A percentile compares a stretch with the other conserved stretches of the same genome.
Evolutionary conservation across 2,888 invertebrate genomes (phyloP).

Genomic region (Liposcelis brunnea): DNA sequence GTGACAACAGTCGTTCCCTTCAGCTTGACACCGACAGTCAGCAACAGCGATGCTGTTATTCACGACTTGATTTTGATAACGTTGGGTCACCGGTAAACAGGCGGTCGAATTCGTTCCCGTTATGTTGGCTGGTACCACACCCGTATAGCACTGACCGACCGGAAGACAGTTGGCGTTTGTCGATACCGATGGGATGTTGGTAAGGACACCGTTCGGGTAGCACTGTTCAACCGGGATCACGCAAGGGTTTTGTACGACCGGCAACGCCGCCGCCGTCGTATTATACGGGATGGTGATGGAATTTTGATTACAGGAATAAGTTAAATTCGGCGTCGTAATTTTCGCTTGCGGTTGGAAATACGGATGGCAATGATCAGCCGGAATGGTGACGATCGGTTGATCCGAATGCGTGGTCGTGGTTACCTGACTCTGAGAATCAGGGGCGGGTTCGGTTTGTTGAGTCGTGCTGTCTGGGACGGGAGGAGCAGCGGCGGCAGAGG

Average conservation of each 20-base stretch:
- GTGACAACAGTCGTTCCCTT: slow-evolving; percentile 12
- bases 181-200: neutral
- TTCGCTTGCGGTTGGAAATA: neutral
- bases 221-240: slow-evolving; percentile 8
- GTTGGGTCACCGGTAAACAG: neutral
- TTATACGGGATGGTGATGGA: slow-evolving; percentile 1
- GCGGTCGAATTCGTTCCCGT: slow-evolving; percentile 3
- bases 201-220: slow-evolving; percentile 4
- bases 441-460: slow-evolving; percentile 26
- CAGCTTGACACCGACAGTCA: slow-evolving; percentile 7
- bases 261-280: slow-evolving; percentile 1
- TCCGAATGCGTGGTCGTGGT: slow-evolving; percentile 5
- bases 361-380: slow-evolving; percentile 4
- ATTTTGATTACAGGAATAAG: slow-evolving; percentile 5
- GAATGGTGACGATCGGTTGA: no score
- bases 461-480: slow-evolving; percentile 28
- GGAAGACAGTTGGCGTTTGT: slow-evolving; percentile 5
- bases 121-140: slow-evolving; percentile 10
- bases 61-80: neutral
- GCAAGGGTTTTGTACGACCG: slow-evolving; percentile 6
- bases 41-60: neutral
- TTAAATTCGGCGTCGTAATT: neutral
- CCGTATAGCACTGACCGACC: slow-evolving; percentile 6
- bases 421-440: slow-evolving; percentile 23
- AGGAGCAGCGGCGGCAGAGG: slow-evolving; percentile 21